Percentiles rank a stretch among this genome's conserved stretches.
These are phyloP conservation scores for Bradypodion ventrale DNA, from an alignment of 2,797 vertebrate species.

Conservation along the genomic window DNA sequence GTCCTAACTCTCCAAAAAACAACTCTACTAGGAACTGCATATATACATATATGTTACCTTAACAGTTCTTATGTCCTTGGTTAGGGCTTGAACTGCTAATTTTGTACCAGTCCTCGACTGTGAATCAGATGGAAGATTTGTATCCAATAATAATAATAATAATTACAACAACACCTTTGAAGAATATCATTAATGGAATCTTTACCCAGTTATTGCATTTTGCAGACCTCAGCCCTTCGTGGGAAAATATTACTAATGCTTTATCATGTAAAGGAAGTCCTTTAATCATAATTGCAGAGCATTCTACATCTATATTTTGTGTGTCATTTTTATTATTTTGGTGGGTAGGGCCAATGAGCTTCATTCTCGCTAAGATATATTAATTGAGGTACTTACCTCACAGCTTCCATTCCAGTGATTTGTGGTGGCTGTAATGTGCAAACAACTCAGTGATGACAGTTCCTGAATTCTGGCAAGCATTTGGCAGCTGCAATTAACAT, in stretches of 20 bases:
- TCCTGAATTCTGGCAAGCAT: not conserved
- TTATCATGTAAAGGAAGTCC: not conserved
- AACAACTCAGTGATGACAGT: not conserved
- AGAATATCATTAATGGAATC: not conserved
- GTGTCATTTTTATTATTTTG: slow-evolving; percentile 9
- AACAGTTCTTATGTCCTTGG: too few relatives aligned
- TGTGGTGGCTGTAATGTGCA: not conserved
- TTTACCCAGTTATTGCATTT: not conserved
- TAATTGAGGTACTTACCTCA: not conserved
- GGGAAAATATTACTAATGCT: not conserved
- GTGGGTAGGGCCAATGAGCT: not conserved
- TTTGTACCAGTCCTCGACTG: too few relatives aligned
- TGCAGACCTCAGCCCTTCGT: not conserved
- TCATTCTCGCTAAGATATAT: not conserved
- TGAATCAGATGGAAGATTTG: too few relatives aligned
- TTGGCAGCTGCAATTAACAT: slow-evolving; percentile 5
- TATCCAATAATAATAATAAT: too few relatives aligned
- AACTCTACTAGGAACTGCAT: too few relatives aligned
- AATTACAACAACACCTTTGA: not conserved
- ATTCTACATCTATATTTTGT: not conserved
- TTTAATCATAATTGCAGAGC: not conserved
- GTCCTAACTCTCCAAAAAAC: too few relatives aligned
- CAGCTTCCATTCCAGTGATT: not conserved
- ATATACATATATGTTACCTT: too few relatives aligned
- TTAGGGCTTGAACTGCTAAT: too few relatives aligned